Base-by-base conservation (phyloP, 2,113 vertebrate species). In the Alexandromys fortis region DNA sequence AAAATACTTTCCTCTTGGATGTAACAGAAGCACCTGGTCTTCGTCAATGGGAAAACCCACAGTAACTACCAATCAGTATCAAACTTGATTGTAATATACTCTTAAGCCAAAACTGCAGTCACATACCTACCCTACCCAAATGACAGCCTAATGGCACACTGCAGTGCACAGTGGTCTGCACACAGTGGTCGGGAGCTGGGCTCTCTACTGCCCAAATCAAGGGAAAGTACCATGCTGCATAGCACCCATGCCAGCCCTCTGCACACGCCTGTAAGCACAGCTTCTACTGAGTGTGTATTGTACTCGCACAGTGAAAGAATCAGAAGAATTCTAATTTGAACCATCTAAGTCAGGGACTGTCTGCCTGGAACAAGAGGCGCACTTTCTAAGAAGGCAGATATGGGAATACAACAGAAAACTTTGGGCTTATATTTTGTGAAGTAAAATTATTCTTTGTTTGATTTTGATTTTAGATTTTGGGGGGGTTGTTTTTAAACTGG, bases 321-420 rank as follows among this genome's bases (percentile, higher is more conserved):
- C 11, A 35, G 4, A 90, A 90, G 73, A 73, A 21, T 21, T 35
- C 12, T 45, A 68, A 26, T 19, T 73, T 35, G 42, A 21, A 86
- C 35, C 16, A 90, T 76, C 28, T 45, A 83, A 83, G 13, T 90
- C 55, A 76, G 42, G 35, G 24, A 75, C 68, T 28, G 4, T 83
- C 61, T 58, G 5, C 82, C 75, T 87, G 30, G 86, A 5, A 47
- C 1, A 72, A 28, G 28, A 93, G 11, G 38, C 7, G 2, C 35
- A 94, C 9, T 89, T 92, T 91, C 82, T 94, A 97, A 86, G 76
- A 91, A 94, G 22, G 55, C 16, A 6, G 24, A 73, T 68, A 47
- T 42, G 81, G 35, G 47, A 76, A 89, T 70, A 73, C 0, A 78
- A 68, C 3, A 91, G 7, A 85, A 11, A 13, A 45, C 75, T 93